Percentiles rank a stretch among this genome's conserved stretches.
Evolutionary conservation across 2,113 vertebrate genomes (phyloP).

Genomic region (Cottus gobio): DNA sequence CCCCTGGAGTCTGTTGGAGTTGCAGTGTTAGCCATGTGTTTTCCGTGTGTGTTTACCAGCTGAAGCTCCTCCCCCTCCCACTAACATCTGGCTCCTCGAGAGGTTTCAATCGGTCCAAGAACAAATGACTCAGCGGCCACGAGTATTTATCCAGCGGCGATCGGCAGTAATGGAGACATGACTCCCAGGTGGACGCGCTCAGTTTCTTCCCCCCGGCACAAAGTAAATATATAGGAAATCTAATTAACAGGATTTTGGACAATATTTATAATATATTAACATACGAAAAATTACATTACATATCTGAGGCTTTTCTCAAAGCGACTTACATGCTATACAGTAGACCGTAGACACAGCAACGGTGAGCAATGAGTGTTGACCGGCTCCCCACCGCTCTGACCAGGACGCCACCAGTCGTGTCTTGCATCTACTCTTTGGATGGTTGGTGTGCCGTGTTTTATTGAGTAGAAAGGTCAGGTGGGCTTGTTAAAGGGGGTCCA

Average conservation of each 20-base stretch:
- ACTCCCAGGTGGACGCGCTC: too few species aligned
- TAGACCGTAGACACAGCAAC: too few species aligned
- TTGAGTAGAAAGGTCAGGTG: slow-evolving; percentile 32
- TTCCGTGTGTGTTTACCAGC: neutral
- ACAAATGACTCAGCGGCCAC: too few species aligned
- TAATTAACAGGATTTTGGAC: neutral
- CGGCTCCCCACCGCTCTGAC: too few species aligned
- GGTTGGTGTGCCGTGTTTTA: neutral
- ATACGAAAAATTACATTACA: neutral
- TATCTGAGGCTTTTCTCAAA: too few species aligned
- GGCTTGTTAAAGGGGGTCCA: slow-evolving; percentile 13
- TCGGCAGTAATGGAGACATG: too few species aligned
- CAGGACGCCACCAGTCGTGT: neutral
- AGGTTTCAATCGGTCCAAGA: neutral
- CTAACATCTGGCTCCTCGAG: neutral
- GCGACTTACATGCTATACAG: too few species aligned
- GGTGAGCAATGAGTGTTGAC: too few species aligned
- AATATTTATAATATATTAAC: neutral
- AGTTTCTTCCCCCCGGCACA: too few species aligned
- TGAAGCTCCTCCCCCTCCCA: neutral
- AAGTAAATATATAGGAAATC: neutral
- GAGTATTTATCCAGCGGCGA: too few species aligned
- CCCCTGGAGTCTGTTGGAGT: neutral
- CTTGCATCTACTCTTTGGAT: neutral
- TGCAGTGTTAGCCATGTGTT: neutral